phyloP scores from a whole-genome alignment of 2,797 vertebrate species.

The Esox masquinongy region DNA sequence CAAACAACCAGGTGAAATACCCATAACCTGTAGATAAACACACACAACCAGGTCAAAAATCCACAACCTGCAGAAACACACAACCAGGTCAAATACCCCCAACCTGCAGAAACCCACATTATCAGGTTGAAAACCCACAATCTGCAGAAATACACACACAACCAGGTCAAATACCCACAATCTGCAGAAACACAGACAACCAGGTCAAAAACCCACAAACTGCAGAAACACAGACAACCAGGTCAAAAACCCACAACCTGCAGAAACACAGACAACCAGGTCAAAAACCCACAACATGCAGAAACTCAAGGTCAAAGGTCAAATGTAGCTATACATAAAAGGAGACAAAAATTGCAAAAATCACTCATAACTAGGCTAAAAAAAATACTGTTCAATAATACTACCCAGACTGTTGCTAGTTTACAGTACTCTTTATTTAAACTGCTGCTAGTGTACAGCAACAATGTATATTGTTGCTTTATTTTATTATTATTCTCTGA shows the following conservation, averaged over 20 bases:
- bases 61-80: slow-evolving; percentile 4
- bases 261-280: neutral
- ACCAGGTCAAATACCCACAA: slow-evolving; percentile 43
- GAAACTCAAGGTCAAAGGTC: neutral
- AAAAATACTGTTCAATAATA: too few relatives aligned
- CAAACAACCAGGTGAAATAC: neutral
- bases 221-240: slow-evolving; percentile 4
- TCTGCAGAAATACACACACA: slow-evolving; percentile 70
- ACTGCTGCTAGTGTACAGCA: too few relatives aligned
- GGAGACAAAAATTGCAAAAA: too few relatives aligned
- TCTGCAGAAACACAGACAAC: slow-evolving; percentile 25
- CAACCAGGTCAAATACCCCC: neutral
- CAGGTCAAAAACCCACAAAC: slow-evolving; percentile 26
- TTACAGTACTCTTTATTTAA: too few relatives aligned
- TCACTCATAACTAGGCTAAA: slow-evolving; percentile 12
- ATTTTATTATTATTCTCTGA: too few relatives aligned
- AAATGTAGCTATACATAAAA: too few relatives aligned
- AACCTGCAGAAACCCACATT: slow-evolving; percentile 88
- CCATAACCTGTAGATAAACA: neutral
- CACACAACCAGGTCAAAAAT: slow-evolving; percentile 42
- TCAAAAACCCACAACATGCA: too few relatives aligned
- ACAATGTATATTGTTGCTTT: too few relatives aligned
- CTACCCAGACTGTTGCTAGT: too few relatives aligned
- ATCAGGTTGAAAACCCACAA: slow-evolving; percentile 90
- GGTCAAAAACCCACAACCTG: neutral